Evolutionary conservation across 1,140 invertebrate genomes (phyloP).

Genomic region (Sweltsa coloradensis): DNA sequence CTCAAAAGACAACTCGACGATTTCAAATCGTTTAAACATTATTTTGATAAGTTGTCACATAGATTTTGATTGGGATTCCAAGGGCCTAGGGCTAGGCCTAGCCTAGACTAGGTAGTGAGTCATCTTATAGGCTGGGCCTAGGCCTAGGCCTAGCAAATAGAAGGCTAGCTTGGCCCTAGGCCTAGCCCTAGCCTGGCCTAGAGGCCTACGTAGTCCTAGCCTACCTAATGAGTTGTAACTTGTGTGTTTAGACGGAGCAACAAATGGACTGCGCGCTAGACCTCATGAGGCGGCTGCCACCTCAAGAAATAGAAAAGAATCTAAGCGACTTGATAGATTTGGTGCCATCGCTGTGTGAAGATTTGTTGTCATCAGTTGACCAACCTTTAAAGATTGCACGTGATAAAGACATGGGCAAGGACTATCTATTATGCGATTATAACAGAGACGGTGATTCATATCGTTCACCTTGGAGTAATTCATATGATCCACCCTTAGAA

Average conservation of each 20-base stretch:
- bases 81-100: no score
- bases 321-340: conserved; percentile 94
- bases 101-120: no score
- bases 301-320: conserved; percentile 98
- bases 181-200: no score
- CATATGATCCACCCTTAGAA: conserved; percentile 93
- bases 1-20: no score
- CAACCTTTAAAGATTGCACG: conserved; percentile 96
- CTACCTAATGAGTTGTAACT: no score
- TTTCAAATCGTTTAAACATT: no score
- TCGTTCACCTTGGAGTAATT: conserved; percentile 98
- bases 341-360: conserved; percentile 90
- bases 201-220: no score
- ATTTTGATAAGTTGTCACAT: no score
- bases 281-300: conserved; percentile 95
- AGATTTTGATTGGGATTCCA: no score
- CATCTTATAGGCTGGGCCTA: no score
- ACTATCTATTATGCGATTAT: conserved; percentile 98
- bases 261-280: conserved; percentile 98
- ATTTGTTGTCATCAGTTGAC: conserved; percentile 94
- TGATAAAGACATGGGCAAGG: conserved; percentile 88
- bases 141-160: no score
- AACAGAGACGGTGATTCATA: conserved; percentile 99
- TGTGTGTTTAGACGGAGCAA: conserved; percentile 72
- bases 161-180: no score